Conservation (phyloP, 2,888 invertebrate species). For the Heliconius charithonia region DNA sequence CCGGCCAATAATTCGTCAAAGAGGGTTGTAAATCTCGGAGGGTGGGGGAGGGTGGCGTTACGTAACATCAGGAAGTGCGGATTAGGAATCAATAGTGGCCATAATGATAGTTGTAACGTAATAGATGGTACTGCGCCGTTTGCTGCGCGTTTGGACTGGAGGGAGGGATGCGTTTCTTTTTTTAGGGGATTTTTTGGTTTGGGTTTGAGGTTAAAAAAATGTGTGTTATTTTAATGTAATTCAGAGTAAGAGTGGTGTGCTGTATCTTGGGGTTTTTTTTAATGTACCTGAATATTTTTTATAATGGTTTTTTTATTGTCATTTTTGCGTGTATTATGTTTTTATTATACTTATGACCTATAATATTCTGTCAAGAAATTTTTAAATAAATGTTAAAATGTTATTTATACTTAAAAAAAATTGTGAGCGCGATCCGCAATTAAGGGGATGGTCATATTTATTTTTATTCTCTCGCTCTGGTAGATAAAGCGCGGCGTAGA, state of each 20-base stretch:
- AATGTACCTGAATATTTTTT: no score
- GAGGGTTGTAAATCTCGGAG: constrained; percentile 75
- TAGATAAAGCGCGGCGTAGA: background rate
- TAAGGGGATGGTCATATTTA: background rate
- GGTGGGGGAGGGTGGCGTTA: constrained; percentile 63
- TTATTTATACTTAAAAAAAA: no score
- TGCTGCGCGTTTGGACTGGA: constrained; percentile 58
- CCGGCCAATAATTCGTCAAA: constrained; percentile 81
- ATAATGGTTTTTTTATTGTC: no score
- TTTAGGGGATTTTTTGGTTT: background rate
- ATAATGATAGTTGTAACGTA: constrained; percentile 83
- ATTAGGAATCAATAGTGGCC: constrained; percentile 84
- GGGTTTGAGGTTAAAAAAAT: background rate
- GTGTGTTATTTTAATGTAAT: no score
- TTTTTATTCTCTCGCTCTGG: background rate
- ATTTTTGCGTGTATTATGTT: no score
- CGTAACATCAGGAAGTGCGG: constrained; percentile 84
- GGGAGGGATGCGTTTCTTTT: constrained; percentile 10
- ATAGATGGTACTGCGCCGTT: constrained; percentile 74
- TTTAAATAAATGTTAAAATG: no score
- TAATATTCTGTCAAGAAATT: no score
- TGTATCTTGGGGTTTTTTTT: no score
- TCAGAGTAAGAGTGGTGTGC: no score
- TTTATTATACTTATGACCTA: no score
- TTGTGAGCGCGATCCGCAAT: background rate